Percentiles rank a stretch among this genome's conserved stretches.
phyloP scores from a whole-genome alignment of 2,113 vertebrate species.

The Henicopernis longicauda region DNA sequence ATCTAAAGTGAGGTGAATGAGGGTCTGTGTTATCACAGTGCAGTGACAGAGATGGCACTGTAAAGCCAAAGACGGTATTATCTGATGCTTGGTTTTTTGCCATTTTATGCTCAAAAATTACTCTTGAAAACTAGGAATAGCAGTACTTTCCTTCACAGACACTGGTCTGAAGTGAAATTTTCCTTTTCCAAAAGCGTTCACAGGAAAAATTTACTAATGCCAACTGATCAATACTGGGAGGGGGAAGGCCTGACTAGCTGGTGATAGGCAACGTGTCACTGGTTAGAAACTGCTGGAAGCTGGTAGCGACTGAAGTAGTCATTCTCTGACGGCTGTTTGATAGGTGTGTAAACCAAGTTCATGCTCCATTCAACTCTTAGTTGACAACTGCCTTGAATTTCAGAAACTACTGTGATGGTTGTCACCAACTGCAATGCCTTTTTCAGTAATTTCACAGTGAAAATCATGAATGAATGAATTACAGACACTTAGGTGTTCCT shows the following conservation, averaged over 20 bases:
- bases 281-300: background rate
- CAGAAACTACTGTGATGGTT: background rate
- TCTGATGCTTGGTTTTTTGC: background rate
- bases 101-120: background rate
- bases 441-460: background rate
- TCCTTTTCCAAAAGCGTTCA: background rate
- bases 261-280: background rate
- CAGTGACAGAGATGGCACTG: background rate
- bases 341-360: background rate
- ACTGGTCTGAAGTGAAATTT: background rate
- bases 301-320: background rate
- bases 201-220: background rate
- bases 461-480: background rate
- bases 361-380: background rate
- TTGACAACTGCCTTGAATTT: background rate
- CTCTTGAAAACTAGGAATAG: background rate
- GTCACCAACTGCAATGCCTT: background rate
- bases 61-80: background rate
- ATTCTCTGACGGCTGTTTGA: background rate
- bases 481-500: background rate
- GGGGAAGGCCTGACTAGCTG: background rate
- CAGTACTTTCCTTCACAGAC: background rate
- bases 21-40: rapidly evolving
- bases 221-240: background rate
- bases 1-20: background rate